A percentile compares a stretch with the other conserved stretches of the same genome.
phyloP scores from a whole-genome alignment of 1,140 invertebrate species.

The Sitodiplosis mosellana region DNA sequence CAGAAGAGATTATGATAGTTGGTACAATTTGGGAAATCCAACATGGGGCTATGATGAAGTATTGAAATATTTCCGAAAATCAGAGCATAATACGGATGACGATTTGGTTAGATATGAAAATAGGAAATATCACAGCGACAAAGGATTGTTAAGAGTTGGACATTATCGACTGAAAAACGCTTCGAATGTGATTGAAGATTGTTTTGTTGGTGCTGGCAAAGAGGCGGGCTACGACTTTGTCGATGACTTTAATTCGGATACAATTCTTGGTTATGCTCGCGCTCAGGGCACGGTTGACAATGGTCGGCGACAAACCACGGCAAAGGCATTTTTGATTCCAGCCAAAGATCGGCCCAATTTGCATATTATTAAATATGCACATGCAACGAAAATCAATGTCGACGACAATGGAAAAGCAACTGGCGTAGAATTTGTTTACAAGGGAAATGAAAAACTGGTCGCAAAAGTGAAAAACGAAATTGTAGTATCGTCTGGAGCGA shows the following conservation, averaged over 20 bases:
- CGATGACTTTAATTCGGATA: slow-evolving; percentile 6
- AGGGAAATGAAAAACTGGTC: slow-evolving; percentile 37
- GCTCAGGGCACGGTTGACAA: slow-evolving; percentile 18
- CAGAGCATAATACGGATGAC: slow-evolving; percentile 46
- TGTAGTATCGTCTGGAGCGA: slow-evolving; percentile 43
- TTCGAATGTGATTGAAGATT: not conserved
- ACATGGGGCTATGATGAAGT: slow-evolving; percentile 77
- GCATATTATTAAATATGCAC: slow-evolving; percentile 29
- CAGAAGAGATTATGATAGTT: slow-evolving; percentile 68
- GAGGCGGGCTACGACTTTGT: not conserved
- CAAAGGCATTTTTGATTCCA: slow-evolving; percentile 33
- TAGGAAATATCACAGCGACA: not conserved
- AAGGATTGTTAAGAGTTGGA: not conserved
- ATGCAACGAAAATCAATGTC: slow-evolving; percentile 49
- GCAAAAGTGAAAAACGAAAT: slow-evolving; percentile 42
- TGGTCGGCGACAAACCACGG: slow-evolving; percentile 37
- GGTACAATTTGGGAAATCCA: slow-evolving; percentile 60
- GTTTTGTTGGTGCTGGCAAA: not conserved
- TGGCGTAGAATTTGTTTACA: slow-evolving; percentile 56
- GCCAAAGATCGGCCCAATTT: slow-evolving; percentile 32
- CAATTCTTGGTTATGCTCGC: slow-evolving; percentile 24
- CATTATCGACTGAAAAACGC: not conserved
- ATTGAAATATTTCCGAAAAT: slow-evolving; percentile 66
- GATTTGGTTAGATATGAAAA: slow-evolving; percentile 23
- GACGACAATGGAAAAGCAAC: slow-evolving; percentile 47